Evolutionary conservation across 2,113 vertebrate species (phyloP), one percentile per base, ranked within the genome.

Genomic region (Holacanthus passer): DNA sequence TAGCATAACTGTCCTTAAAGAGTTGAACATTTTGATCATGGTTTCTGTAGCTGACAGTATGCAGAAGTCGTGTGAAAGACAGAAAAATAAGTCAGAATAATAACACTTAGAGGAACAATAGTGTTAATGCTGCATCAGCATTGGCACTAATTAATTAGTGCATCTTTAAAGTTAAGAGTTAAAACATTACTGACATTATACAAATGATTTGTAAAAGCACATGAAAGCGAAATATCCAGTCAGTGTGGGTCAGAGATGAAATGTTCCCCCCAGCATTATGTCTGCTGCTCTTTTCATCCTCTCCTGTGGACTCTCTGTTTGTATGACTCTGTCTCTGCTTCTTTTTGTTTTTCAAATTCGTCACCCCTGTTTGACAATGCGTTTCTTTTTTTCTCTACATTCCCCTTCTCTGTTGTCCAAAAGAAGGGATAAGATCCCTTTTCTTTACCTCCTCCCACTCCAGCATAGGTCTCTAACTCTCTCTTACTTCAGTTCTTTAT

Each of bases 281-380:
- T 65, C 24, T 69, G 52, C 59, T 47, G 19, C 10, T 78, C 41
- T 39, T 29, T 35, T 17, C 29, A 13, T 60, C 13, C 19, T 50
- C 20, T 27, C 16, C 31, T 68, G 41, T 17, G 52, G 27, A 70
- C 45, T 52, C 43, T 52, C 24, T 63, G 35, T 22, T 17, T 62
- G 52, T 59, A 4, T n/a, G 12, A 45, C 55, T 55, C 22, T 5
- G 19, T 52, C 37, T 69, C 67, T 66, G 41, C 12, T 32, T 73
- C 43, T 68, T 47, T 79, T 7, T 59, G 41, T 70, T 41, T 31
- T 31, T 9, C n/a, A 3, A 9, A 39, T 68, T 20, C 7, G 32
- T 81, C 24, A 48, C 32, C n/a, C 27, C 4, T 83, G 68, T 48
- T 41, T 79, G 77, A 69, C 71, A 78, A n/a, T n/a, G n/a, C n/a